A percentile compares a stretch with the other conserved stretches of the same genome.
Evolutionary conservation across 2,113 vertebrate species (phyloP).

Genomic region (Parus major): DNA sequence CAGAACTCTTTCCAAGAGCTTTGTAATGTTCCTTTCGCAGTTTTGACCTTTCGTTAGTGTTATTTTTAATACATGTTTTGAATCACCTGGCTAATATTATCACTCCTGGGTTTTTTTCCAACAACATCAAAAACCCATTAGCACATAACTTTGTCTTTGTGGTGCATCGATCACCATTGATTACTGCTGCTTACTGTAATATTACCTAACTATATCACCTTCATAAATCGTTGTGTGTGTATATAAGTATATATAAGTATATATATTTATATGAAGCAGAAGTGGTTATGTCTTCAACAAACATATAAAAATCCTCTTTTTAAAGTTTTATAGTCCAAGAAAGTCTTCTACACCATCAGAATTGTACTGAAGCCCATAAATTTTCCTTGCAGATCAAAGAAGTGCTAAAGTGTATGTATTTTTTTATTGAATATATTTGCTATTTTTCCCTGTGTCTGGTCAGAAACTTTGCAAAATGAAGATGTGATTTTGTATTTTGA

Average conservation of each 20-base stretch:
- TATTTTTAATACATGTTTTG: background rate
- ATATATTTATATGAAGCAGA: background rate
- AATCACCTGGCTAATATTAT: background rate
- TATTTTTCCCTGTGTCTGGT: background rate
- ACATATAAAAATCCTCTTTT: background rate
- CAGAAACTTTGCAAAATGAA: slow-evolving; percentile 8
- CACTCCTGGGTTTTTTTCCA: background rate
- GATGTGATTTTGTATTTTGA: background rate
- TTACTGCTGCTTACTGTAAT: background rate
- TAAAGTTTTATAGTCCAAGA: background rate
- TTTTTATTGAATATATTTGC: background rate
- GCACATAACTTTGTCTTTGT: background rate
- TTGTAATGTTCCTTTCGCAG: background rate
- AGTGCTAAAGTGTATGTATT: background rate
- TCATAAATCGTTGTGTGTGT: background rate
- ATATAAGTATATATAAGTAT: background rate
- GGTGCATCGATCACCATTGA: background rate
- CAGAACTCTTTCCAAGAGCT: background rate
- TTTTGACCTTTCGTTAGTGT: background rate
- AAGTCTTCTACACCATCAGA: background rate
- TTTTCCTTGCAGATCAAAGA: background rate
- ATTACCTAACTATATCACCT: background rate
- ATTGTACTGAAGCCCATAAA: background rate
- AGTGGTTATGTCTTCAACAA: background rate
- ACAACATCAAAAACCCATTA: background rate